A percentile compares a stretch with the other conserved stretches of the same genome.
These are phyloP conservation scores for Arge pagana DNA, from an alignment of 2,888 invertebrate genomes.

Conservation along the genomic window DNA sequence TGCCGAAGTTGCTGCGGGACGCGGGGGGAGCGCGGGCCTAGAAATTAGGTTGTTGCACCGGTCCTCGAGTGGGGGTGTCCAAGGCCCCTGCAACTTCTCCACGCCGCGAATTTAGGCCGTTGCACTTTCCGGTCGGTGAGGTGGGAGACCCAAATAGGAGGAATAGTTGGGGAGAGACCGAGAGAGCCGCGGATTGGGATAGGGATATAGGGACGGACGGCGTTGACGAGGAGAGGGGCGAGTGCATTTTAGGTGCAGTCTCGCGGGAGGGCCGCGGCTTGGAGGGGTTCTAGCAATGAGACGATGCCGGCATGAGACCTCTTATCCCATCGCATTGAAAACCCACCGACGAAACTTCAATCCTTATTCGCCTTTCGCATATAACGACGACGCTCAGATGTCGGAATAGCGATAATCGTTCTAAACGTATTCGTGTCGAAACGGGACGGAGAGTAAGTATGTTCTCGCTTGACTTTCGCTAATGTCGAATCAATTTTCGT, in stretches of 20 bases:
- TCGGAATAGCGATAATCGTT: too few relatives aligned
- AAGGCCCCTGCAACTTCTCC: conserved; percentile 56
- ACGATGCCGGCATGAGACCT: conserved; percentile 47
- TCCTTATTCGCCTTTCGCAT: too few relatives aligned
- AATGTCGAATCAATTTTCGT: too few relatives aligned
- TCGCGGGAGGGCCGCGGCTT: conserved; percentile 35
- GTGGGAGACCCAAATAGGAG: conserved; percentile 56
- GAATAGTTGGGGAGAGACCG: conserved; percentile 34
- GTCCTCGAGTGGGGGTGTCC: conserved; percentile 46
- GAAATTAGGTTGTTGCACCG: conserved; percentile 59
- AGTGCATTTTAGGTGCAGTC: conserved; percentile 47
- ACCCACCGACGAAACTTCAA: too few relatives aligned
- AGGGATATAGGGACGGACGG: conserved; percentile 40
- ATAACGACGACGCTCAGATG: too few relatives aligned
- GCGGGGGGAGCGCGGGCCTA: conserved; percentile 48
- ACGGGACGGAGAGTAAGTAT: too few relatives aligned
- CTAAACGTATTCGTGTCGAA: too few relatives aligned
- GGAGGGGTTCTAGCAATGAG: conserved; percentile 55
- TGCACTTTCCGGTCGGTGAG: conserved; percentile 55
- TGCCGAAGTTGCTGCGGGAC: conserved; percentile 28
- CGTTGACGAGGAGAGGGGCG: conserved; percentile 31
- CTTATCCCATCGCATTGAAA: conserved; percentile 1
- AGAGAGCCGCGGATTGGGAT: conserved; percentile 20
- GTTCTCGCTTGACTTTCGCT: too few relatives aligned
- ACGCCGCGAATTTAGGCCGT: conserved; percentile 57